A percentile compares a stretch with the other conserved stretches of the same genome.
These are phyloP conservation scores for Epizoanthus stellaris DNA, from an alignment of 92 coral and sea anemone species.

Conservation along the genomic window DNA sequence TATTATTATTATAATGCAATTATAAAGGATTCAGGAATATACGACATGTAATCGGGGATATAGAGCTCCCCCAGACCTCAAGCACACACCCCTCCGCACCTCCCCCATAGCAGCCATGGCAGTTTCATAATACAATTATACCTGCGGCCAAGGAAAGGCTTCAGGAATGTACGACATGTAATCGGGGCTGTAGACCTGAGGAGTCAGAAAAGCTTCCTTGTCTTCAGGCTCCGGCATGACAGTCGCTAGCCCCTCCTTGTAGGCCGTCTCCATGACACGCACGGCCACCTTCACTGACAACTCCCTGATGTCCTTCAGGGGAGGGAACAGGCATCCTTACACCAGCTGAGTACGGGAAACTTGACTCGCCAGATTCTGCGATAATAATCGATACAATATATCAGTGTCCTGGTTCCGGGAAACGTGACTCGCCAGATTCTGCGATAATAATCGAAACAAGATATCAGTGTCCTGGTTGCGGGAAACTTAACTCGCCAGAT, in stretches of 20 bases:
- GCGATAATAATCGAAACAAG: background rate
- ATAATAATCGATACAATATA: background rate
- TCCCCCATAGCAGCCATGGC: background rate
- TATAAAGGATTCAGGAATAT: constrained; percentile 77
- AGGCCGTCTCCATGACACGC: constrained; percentile 80
- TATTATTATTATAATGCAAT: background rate
- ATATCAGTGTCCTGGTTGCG: no score
- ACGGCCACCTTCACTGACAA: constrained; percentile 83
- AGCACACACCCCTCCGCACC: background rate
- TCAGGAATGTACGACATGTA: constrained; percentile 91
- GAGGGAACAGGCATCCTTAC: constrained; percentile 91
- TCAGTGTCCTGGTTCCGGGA: background rate
- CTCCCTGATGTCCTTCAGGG: constrained; percentile 86
- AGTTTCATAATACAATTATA: background rate
- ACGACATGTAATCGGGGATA: constrained; percentile 85
- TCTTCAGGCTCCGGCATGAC: constrained; percentile 90
- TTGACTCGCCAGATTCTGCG: constrained; percentile 85
- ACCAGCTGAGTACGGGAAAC: constrained; percentile 83
- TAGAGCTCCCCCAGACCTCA: constrained; percentile 40
- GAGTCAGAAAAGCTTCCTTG: constrained; percentile 71
- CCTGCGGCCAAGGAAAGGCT: constrained; percentile 79
- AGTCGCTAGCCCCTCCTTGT: constrained; percentile 76
- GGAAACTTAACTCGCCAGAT: no score
- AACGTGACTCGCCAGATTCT: no score
- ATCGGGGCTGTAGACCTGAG: constrained; percentile 79